These are phyloP conservation scores for Heliopora coerulea DNA, from an alignment of 92 coral and sea anemone species.

Conservation along the genomic window DNA sequence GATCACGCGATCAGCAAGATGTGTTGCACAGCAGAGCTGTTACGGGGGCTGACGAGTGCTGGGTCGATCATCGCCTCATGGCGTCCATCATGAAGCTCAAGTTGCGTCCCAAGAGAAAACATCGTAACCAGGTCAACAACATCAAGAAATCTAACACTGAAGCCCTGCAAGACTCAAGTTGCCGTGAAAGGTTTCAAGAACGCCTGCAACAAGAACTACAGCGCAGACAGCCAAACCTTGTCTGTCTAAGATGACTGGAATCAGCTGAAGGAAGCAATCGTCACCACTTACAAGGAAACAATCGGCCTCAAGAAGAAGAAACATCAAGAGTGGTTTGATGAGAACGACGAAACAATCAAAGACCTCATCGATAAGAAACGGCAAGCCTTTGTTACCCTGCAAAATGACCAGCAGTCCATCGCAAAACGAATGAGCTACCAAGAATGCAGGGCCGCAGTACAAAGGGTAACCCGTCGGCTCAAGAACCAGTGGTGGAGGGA, in stretches of 20 bases:
- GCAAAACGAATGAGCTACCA: conserved; percentile 39
- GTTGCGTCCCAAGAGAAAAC: conserved; percentile 11
- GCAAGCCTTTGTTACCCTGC: conserved; percentile 9
- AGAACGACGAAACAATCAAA: neutral
- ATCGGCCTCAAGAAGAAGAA: conserved; percentile 6
- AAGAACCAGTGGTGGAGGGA: conserved; percentile 37
- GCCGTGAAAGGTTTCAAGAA: neutral
- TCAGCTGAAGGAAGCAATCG: neutral
- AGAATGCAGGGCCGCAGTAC: conserved; percentile 6
- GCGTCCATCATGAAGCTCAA: neutral
- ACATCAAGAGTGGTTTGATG: neutral
- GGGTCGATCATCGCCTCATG: conserved; percentile 53
- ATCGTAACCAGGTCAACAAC: conserved; percentile 31
- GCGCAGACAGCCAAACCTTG: neutral
- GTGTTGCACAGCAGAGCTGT: conserved; percentile 42
- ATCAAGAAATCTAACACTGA: neutral
- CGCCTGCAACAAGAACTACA: conserved; percentile 2
- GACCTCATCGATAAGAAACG: conserved; percentile 40
- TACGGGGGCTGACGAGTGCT: conserved; percentile 2
- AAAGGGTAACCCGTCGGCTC: conserved; percentile 7
- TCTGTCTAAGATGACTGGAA: neutral
- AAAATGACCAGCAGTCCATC: conserved; percentile 5
- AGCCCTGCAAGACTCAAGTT: conserved; percentile 9
- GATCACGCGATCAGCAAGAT: conserved; percentile 25
- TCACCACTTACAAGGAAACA: neutral